phyloP scores from a whole-genome alignment of 2,888 invertebrate species.

The Drosophila glabriapex region DNA sequence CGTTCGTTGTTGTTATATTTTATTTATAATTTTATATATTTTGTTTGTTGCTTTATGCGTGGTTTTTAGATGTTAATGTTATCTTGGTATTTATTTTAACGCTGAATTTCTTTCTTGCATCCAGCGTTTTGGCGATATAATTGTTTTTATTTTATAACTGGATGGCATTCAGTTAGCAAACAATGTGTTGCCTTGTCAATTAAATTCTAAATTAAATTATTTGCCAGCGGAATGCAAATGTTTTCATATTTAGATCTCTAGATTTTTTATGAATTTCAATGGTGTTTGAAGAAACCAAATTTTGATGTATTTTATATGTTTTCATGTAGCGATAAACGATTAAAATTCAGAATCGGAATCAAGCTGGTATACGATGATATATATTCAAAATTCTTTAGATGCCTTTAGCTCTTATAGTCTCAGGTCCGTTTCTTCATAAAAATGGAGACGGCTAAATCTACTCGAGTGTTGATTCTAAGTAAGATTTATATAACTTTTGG shows the following conservation, averaged over 20 bases:
- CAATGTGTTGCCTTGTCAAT: neutral
- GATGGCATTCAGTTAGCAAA: neutral
- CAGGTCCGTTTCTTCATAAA: too few species aligned
- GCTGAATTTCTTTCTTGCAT: conserved; percentile 4
- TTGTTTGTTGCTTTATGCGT: conserved; percentile 24
- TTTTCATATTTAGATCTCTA: neutral
- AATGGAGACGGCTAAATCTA: too few species aligned
- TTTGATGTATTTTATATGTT: neutral
- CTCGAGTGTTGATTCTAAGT: too few species aligned
- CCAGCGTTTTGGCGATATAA: conserved; percentile 20
- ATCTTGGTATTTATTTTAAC: conserved; percentile 19
- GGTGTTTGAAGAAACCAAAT: neutral
- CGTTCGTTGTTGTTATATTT: conserved; percentile 25
- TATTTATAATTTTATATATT: conserved; percentile 16
- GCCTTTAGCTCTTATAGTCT: neutral
- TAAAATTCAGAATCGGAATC: neutral
- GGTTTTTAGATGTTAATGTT: conserved; percentile 27
- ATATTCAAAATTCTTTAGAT: neutral
- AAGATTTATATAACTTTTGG: too few species aligned
- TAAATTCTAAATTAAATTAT: neutral
- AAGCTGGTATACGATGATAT: neutral
- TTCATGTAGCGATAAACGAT: neutral
- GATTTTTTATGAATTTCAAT: neutral
- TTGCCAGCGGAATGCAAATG: neutral
- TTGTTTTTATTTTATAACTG: neutral